Evolutionary conservation across 2,113 vertebrate species (phyloP), one percentile per base, ranked within the genome.

Genomic region (Trogon melanurus): DNA sequence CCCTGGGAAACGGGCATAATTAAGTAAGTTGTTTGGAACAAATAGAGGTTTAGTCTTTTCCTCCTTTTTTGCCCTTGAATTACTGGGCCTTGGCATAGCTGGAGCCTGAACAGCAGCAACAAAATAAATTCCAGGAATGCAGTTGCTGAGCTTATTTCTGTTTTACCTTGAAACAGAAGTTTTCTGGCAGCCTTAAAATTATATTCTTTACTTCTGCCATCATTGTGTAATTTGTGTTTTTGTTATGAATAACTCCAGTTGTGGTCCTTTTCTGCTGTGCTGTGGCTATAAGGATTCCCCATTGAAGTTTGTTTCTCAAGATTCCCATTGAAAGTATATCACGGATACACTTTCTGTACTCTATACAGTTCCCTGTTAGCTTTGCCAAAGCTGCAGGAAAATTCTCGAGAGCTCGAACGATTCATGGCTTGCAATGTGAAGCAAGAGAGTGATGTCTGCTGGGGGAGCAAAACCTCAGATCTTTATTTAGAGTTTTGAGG

Each of bases 371-470:
- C 30, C 13, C 21, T 67, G 6, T 48, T 64, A 48, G 25, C 66
- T 84, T 73, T 85, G 38, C 66, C 16, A 36, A 29, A 85, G 61
- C 57, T 54, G 29, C 30, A 76, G 75, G 11, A 88, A 91, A 88
- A n/a, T 29, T 30, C 44, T 74, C 7, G 12, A 23, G 69, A 47
- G n/a, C 36, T 25, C 23, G 48, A 69, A 44, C 1, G 1, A 16
- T 75, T 89, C 12, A 1, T 16, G 44, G 44, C 16, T 48, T 41
- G 36, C 23, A 27, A 1, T 1, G 11, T 67, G 26, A 73, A 74
- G 34, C 1, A 1, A 10, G 9, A 54, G 21, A 64, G 29, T 0
- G 0, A 16, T 45, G 41, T 34, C 51, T 19, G 10, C 11, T 29
- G 26, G 1, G 6, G 29, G 54, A 81, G 61, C 50, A 64, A 91